Conservation (phyloP, 1,140 invertebrate genomes). For the Hypothenemus hampei region DNA sequence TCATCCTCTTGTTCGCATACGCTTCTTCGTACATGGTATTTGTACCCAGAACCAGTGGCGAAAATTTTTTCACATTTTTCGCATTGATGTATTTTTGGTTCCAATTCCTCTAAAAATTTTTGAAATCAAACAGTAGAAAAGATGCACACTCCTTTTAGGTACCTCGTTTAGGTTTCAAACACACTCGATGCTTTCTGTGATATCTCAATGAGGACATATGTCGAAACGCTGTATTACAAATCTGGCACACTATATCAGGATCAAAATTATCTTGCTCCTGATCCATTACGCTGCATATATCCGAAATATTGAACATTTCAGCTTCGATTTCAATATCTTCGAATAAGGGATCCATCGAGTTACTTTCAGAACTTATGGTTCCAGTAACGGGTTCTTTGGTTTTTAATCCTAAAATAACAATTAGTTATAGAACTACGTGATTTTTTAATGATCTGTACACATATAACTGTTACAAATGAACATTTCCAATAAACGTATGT, state of each 20-base stretch:
- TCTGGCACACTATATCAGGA: conserved; percentile 13
- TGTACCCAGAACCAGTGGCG: conserved; percentile 10
- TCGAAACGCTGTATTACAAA: conserved; percentile 16
- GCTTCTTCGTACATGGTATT: conserved; percentile 17
- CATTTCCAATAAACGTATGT: too few species aligned
- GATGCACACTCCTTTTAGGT: background rate
- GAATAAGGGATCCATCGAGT: too few species aligned
- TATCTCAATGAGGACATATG: conserved; percentile 23
- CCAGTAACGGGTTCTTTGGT: too few species aligned
- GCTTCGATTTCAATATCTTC: too few species aligned
- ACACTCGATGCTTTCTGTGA: conserved; percentile 21
- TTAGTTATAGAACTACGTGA: too few species aligned
- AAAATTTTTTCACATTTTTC: conserved; percentile 19
- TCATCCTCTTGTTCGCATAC: conserved; percentile 20
- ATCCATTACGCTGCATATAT: background rate
- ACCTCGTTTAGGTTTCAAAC: conserved; percentile 21
- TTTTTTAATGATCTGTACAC: too few species aligned
- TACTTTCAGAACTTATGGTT: too few species aligned
- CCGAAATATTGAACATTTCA: background rate
- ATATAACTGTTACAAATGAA: too few species aligned
- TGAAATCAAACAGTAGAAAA: background rate
- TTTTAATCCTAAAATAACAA: too few species aligned
- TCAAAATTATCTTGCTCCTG: conserved; percentile 2
- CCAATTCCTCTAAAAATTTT: conserved; percentile 4
- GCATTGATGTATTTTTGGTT: conserved; percentile 11